Evolutionary conservation across 1,140 invertebrate genomes (phyloP), one percentile per base, ranked within the genome.

Genomic region (Drosophila nebulosa): DNA sequence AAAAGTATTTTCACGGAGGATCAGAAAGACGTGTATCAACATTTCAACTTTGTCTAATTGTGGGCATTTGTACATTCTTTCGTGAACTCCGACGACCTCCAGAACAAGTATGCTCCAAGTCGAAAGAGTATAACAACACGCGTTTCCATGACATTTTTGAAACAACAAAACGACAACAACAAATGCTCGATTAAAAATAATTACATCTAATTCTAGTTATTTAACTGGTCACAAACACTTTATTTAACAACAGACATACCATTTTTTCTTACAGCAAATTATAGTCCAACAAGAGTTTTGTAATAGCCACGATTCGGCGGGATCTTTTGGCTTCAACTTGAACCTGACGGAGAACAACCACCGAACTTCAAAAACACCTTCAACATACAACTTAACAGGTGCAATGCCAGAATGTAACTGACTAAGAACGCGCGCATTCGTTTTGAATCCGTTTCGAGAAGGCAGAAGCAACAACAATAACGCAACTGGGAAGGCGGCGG

Each of bases 321-420:
- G 30, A 69, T 51, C 61, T 66, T 35, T 4, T 39, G 21, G 26
- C 26, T 12, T 21, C 2, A 55, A 67, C 46, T 61, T 18, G 18
- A 57, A n/a, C 6, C 32, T 26, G 5, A 64, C 36, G 22, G 36
- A 61, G 55, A 80, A 68, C 77, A 42, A 80, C 81, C 81, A 86
- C 81, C 78, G 53, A 46, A 67, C 9, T 81, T 65, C 64, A 53
- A 30, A 30, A 30, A 30, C 16, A 18, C 9, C 18, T 60, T 78
- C 74, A 88, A 86, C 9, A 46, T 60, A 83, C 74, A 88, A 86
- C 81, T 83, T 80, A 69, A 69, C 81, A 68, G 74, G 64, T 68
- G 73, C 70, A 83, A 64, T 65, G 83, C 71, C 71, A 71, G 35
- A 52, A 66, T 67, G 62, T 53, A 68, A 86, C 81, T 86, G 52